Base-by-base conservation (phyloP, 2,888 invertebrate species). In the Drosophila bunnanda region DNA sequence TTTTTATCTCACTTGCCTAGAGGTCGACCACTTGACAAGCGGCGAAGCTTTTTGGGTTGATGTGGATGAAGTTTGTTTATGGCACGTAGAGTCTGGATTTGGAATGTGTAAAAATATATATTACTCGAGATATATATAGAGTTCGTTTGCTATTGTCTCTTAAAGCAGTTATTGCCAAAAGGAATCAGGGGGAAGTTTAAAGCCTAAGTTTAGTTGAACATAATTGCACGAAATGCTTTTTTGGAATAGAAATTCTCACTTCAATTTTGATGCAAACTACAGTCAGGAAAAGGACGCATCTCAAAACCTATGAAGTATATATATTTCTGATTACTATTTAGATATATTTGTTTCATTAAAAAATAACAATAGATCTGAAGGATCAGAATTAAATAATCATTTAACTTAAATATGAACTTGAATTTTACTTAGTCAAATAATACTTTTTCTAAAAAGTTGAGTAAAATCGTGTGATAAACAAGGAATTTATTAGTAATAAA, bases 11-110 rank as follows among this genome's bases (percentile, higher is more conserved):
- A 76, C 74, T 62, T 57, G 80, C 72, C 50, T 72, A 77, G 78
- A 86, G 82, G 82, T 86, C 82, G 80, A 78, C 82, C 82, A 80
- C 82, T 86, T 80, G 86, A 80, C 71, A n/a, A 39, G 32, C 39
- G 38, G 30, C 62, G 13, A 5, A 43, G 65, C 36, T 32, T 50
- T 34, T 50, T 20, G 41, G 41, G 41, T 25, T 39, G 25, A 50
- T 36, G 39, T 28, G 39, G 55, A 67, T 39, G 48, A 67, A 67
- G 67, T 50, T 55, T 41, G 55, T 66, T 66, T 66, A 48, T 38
- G 66, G 66, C 13, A 38, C 22, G 38, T n/a, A 25, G 38, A 17
- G 32, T 46, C 67, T 15, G 28, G 20, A 50, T 50, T 50, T 8
- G 28, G 20, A 50, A 43, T 50, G 48, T 65, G 62, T 43, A 13